phyloP scores from a whole-genome alignment of 2,888 invertebrate species.

The Callosobruchus maculatus region DNA sequence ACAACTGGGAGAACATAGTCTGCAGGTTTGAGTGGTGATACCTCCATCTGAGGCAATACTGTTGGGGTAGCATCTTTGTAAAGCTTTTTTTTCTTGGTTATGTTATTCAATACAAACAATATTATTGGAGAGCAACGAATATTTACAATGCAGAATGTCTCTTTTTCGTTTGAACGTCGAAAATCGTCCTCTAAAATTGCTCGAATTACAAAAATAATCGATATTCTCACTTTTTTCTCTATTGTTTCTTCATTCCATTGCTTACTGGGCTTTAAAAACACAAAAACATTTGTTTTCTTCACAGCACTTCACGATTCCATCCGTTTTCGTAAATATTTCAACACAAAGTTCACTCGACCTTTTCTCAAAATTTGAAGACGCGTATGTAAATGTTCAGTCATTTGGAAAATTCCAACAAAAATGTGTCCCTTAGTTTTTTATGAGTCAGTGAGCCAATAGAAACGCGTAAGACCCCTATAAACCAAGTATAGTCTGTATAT shows the following conservation, averaged over 20 bases:
- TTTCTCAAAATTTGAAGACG: constrained; percentile 48
- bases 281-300: constrained; percentile 20
- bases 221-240: constrained; percentile 39
- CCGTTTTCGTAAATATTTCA: constrained; percentile 22
- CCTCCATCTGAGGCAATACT: constrained; percentile 90
- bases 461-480: constrained; percentile 52
- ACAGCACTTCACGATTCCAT: constrained; percentile 25
- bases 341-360: constrained; percentile 32
- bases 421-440: constrained; percentile 50
- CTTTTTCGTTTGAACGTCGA: constrained; percentile 26
- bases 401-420: constrained; percentile 63
- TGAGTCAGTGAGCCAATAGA: constrained; percentile 52
- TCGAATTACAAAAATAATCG: constrained; percentile 46
- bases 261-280: constrained; percentile 28
- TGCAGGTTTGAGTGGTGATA: constrained; percentile 89
- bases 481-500: constrained; percentile 50
- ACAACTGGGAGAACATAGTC: constrained; percentile 82
- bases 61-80: constrained; percentile 72
- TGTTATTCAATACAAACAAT: constrained; percentile 20
- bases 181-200: constrained; percentile 41
- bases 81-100: constrained; percentile 26
- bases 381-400: constrained; percentile 53
- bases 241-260: constrained; percentile 38
- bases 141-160: constrained; percentile 18
- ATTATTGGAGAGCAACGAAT: constrained; percentile 5